A percentile compares a stretch with the other conserved stretches of the same genome.
These are phyloP conservation scores for Volucella bombylans DNA, from an alignment of 2,888 invertebrate genomes.

Conservation along the genomic window DNA sequence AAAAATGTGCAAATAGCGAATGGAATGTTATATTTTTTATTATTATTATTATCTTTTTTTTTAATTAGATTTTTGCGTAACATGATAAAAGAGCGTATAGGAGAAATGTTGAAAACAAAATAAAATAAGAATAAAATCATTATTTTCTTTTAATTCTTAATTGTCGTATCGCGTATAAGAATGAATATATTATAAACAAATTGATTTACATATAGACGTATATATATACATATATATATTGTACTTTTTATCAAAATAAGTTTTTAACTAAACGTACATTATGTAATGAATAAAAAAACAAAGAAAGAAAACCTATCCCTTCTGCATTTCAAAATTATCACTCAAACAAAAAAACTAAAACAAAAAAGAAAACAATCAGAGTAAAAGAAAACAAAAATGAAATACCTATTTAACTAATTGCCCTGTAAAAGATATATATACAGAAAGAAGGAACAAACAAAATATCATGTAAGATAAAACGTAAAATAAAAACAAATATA, in stretches of 20 bases:
- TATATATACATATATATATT: constrained; percentile 6
- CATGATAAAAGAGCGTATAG: neutral
- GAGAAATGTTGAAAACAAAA: neutral
- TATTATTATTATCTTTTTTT: constrained; percentile 8
- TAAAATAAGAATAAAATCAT: neutral
- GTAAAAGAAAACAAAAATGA: constrained; percentile 27
- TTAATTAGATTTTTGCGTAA: neutral
- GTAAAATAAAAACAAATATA: constrained; percentile 63
- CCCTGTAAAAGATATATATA: constrained; percentile 65
- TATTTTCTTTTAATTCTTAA: constrained; percentile 1
- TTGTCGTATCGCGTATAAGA: constrained; percentile 10
- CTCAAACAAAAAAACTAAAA: neutral
- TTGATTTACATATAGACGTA: constrained; percentile 4
- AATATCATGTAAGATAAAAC: constrained; percentile 66
- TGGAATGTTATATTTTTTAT: constrained; percentile 25
- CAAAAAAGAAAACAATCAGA: neutral
- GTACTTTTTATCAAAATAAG: constrained; percentile 20
- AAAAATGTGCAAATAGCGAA: constrained; percentile 29
- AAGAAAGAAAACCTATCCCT: constrained; percentile 26
- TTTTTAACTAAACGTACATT: constrained; percentile 40
- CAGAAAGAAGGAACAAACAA: constrained; percentile 33
- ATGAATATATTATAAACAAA: constrained; percentile 3
- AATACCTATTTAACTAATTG: constrained; percentile 30
- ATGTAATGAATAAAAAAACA: constrained; percentile 16
- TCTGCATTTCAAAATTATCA: constrained; percentile 60